phyloP scores from a whole-genome alignment of 1,140 invertebrate genomes.

The Drosophila virilis region DNA sequence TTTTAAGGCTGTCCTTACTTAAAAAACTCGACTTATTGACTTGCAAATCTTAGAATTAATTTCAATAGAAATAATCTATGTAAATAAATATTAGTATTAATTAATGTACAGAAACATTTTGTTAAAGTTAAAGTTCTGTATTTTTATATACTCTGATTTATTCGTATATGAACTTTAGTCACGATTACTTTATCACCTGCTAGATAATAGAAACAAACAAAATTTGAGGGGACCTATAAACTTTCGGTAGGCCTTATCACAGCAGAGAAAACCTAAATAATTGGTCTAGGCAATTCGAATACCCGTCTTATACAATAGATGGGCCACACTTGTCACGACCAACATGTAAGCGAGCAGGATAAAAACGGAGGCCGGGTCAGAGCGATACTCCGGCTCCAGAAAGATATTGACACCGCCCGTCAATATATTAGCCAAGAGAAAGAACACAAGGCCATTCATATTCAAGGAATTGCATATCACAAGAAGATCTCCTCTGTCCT shows the following conservation, averaged over 20 bases:
- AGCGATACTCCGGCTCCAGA: slow-evolving; percentile 49
- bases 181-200: too few species aligned
- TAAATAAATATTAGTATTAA: too few species aligned
- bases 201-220: background rate
- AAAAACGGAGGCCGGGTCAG: slow-evolving; percentile 34
- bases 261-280: slow-evolving; percentile 3
- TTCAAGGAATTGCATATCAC: slow-evolving; percentile 64
- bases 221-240: background rate
- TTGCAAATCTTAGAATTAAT: too few species aligned
- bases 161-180: too few species aligned
- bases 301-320: slow-evolving; percentile 49
- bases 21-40: too few species aligned
- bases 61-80: too few species aligned
- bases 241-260: slow-evolving; percentile 19
- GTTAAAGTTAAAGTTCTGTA: too few species aligned
- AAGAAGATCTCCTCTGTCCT: background rate
- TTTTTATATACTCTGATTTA: too few species aligned
- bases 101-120: too few species aligned
- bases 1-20: too few species aligned
- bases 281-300: slow-evolving; percentile 55
- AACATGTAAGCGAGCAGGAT: slow-evolving; percentile 68
- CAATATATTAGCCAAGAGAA: slow-evolving; percentile 62
- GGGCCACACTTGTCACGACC: slow-evolving; percentile 40
- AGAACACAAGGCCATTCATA: slow-evolving; percentile 62
- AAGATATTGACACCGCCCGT: slow-evolving; percentile 74